A percentile compares a stretch with the other conserved stretches of the same genome.
Evolutionary conservation across 1,140 invertebrate genomes (phyloP).

Genomic region (Panonychus citri): DNA sequence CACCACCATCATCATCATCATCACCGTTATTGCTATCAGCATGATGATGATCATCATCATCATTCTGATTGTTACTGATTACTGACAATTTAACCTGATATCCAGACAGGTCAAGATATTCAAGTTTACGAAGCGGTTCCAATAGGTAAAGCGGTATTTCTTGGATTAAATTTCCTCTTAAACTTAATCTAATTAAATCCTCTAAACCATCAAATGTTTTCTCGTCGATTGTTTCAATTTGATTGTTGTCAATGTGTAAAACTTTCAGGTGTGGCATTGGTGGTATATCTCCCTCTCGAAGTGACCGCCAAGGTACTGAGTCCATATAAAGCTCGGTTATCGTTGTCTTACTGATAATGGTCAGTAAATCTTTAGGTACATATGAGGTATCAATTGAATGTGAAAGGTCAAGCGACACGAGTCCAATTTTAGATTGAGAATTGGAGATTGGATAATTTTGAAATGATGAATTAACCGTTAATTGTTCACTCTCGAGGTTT

Average conservation of each 20-base stretch:
- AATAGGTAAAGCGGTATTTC: constrained; percentile 1
- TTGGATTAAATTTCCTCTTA: constrained; percentile 4
- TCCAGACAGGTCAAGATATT: constrained; percentile 4
- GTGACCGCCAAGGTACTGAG: background rate
- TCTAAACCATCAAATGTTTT: constrained; percentile 1
- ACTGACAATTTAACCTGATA: background rate
- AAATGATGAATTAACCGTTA: background rate
- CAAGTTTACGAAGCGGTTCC: constrained; percentile 3
- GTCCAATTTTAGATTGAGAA: background rate
- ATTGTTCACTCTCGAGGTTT: background rate
- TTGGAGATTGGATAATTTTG: background rate
- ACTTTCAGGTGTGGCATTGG: constrained; percentile 8
- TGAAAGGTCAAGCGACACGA: constrained; percentile 2
- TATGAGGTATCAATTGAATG: background rate
- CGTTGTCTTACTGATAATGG: constrained; percentile 2
- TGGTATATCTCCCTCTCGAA: constrained; percentile 2
- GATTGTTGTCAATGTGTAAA: constrained; percentile 2
- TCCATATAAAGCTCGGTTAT: constrained; percentile 1
- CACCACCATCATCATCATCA: background rate
- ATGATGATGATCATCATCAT: background rate
- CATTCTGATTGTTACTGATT: no score
- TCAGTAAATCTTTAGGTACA: constrained; percentile 5
- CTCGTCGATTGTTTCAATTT: constrained; percentile 5
- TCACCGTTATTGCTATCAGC: background rate
- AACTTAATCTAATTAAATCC: constrained; percentile 1